Evolutionary conservation across 2,797 vertebrate species (phyloP), one percentile per base, ranked within the genome.

Genomic region (Mormyrus hasselquistii): DNA sequence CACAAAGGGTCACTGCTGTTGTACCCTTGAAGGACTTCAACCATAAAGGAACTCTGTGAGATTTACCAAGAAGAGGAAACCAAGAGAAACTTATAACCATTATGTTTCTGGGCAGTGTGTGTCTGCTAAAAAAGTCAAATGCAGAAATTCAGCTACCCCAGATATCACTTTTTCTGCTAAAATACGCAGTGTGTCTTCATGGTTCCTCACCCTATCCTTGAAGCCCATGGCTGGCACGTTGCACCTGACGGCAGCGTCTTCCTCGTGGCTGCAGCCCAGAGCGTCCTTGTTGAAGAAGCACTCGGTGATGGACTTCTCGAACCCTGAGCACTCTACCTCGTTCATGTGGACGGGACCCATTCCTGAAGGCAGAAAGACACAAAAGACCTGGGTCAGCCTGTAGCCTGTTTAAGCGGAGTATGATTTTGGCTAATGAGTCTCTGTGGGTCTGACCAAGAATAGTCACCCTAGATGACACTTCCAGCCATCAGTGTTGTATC

Each of bases 321-420:
- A 95, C 6, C 97, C 97, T 0, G 95, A 95, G 59, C 97, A 98
- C 88, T 95, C 92, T 0, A 97, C 95, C 87, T 97, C 96, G 0
- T 96, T 97, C 85, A 98, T 96, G 88, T 98, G 97, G 88, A 97
- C 97, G 0, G 96, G 95, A 1, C 97, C 97, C 89, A 97, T 97
- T 47, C 96, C 96, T 96, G 90, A 16, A 5, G 55, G 87, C 52
- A 82, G 52, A 47, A 52, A 87, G 14, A 0, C 41, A 53, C 7
- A 38, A 29, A n/a, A 87, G 52, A 16, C 29, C 9, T 9, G 7
- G 34, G 44, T 84, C 82, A 52, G 9, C 82, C 47, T 47, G 22
- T n/a, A 22, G 22, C 38, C 8, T 44, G 5, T 49, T 47, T 2
- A 0, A 41, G n/a, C 76, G 38, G 12, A 34, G 79, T 49, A 2